Base-by-base conservation (phyloP, 2,113 vertebrate species). In the Casuarius casuarius region DNA sequence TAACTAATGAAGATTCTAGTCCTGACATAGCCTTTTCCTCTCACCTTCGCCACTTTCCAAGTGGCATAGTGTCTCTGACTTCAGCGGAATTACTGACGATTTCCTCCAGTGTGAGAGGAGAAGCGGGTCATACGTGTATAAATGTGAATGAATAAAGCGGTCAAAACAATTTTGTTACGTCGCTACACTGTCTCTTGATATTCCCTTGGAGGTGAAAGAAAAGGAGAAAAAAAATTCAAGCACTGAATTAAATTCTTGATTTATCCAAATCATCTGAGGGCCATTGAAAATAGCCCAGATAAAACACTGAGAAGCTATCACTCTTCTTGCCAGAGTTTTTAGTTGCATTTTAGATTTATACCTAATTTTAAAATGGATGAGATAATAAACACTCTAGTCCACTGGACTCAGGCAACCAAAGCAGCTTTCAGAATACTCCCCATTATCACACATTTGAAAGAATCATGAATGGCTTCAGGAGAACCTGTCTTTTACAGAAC, bases 351-450 rank as follows among this genome's bases (percentile, higher is more conserved):
- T 67, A 92, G 54, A 90, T 88, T 96, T 96, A 73, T 88, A 67
- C 59, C 87, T 94, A 85, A 88, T 95, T 94, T 87, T 84, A 92
- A 86, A 90, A 83, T 0, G 3, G 63, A 80, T 91, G 91, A 90
- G 67, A 92, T 85, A 96, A 97, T 83, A 96, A 97, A 95, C 68
- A 91, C 84, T 94, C 54, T 29, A 90, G 75, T 52, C 68, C 56
- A 38, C 63, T 91, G 87, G 91, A 77, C 87, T 91, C 2, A 3
- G 71, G 46, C 40, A 95, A 61, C 51, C 59, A 96, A 96, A 94
- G 92, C 72, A 94, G 82, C 85, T 87, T 67, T 86, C 75, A 95
- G 91, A 84, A 95, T 95, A 91, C 18, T 5, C 63, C 66, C 91
- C 28, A 89, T 97, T 95, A 86, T 95, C 79, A 67, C 46, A 68